Evolutionary conservation across 2,797 vertebrate species (phyloP).

Genomic region (Mus minutoides): DNA sequence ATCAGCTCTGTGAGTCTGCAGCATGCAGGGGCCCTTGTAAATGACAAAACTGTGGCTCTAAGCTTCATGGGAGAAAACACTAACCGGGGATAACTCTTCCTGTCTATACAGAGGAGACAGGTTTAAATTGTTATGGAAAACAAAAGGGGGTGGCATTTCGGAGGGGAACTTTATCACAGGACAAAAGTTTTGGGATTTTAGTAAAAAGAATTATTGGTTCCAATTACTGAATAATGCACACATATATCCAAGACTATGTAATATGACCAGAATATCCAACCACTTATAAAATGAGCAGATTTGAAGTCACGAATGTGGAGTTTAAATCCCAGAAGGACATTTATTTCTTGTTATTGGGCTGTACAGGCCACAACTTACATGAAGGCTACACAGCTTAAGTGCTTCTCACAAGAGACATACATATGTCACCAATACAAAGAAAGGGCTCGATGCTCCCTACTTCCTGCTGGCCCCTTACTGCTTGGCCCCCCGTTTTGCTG

Average conservation of each 20-base stretch:
- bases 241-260: neutral
- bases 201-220: neutral
- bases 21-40: neutral
- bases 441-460: neutral
- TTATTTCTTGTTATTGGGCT: neutral
- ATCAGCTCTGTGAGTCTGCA: neutral
- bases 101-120: neutral
- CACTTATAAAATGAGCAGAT: slow-evolving; percentile 12
- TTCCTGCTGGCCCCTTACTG: neutral
- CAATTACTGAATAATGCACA: neutral
- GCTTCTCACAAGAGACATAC: neutral
- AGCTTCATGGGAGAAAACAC: slow-evolving; percentile 20
- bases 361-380: neutral
- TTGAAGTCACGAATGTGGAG: neutral
- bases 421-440: neutral
- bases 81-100: neutral
- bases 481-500: neutral
- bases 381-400: neutral
- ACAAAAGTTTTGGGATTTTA: slow-evolving; percentile 25
- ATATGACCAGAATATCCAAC: neutral
- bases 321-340: neutral
- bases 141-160: neutral
- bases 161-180: neutral
- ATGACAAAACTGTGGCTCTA: slow-evolving; percentile 7
- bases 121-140: neutral